Percentiles rank a stretch among this genome's conserved stretches.
phyloP scores from a whole-genome alignment of 2,797 vertebrate species.

The Melanotaenia pygmaea region DNA sequence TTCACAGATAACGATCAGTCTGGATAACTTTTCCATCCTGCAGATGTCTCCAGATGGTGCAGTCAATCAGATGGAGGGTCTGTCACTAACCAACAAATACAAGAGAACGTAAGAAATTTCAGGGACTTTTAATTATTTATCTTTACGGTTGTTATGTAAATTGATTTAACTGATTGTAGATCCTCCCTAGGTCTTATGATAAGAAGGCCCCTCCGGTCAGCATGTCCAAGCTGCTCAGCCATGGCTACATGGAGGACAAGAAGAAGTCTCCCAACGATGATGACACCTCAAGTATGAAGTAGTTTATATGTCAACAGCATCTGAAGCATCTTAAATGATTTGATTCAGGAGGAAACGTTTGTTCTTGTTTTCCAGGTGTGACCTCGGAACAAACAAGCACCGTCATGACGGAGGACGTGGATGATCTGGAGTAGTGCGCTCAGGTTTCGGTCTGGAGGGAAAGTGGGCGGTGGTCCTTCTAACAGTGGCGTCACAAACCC shows the following conservation, averaged over 20 bases:
- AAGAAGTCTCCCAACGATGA: constrained; percentile 81
- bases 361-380: constrained; percentile 69
- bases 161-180: neutral
- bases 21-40: neutral
- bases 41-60: constrained; percentile 68
- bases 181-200: constrained; percentile 76
- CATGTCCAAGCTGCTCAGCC: constrained; percentile 87
- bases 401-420: constrained; percentile 75
- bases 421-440: constrained; percentile 74
- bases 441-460: constrained; percentile 3
- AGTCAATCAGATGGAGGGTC: constrained; percentile 60
- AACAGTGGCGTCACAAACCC: constrained; percentile 42
- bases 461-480: constrained; percentile 6
- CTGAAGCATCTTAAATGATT: neutral
- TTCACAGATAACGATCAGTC: neutral
- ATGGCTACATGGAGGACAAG: constrained; percentile 81
- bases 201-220: constrained; percentile 81
- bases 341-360: neutral
- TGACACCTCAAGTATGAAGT: constrained; percentile 79
- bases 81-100: constrained; percentile 77
- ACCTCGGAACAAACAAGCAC: constrained; percentile 83
- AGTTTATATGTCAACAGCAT: neutral
- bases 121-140: neutral
- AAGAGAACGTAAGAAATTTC: constrained; percentile 76
- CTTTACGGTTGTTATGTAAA: neutral